Percentiles rank a stretch among this genome's conserved stretches.
Conservation (phyloP, 2,888 invertebrate genomes). For the Schrankia costaestrigalis region DNA sequence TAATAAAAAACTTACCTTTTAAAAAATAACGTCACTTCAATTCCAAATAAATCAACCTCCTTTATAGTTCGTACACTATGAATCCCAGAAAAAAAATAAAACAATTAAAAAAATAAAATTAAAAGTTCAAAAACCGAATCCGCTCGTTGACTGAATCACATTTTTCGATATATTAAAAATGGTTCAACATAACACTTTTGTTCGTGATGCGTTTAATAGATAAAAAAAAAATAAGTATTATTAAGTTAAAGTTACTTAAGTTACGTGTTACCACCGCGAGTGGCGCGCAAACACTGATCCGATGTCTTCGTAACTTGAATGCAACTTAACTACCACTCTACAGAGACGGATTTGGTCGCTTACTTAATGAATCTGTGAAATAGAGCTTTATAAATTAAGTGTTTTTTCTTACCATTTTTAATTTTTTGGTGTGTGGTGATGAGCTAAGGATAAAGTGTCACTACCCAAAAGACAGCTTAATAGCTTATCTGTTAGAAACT, state of each 20-base stretch:
- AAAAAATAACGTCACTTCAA: conserved; percentile 36
- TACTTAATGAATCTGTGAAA: conserved; percentile 21
- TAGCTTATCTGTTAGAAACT: no score
- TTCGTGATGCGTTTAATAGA: conserved; percentile 37
- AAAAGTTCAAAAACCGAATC: conserved; percentile 30
- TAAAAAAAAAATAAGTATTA: conserved; percentile 16
- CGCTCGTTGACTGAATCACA: conserved; percentile 70
- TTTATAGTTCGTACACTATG: conserved; percentile 38
- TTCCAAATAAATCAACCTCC: conserved; percentile 37
- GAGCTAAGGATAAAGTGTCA: no score
- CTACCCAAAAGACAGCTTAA: no score
- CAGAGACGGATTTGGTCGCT: conserved; percentile 34
- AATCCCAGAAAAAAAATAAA: conserved; percentile 22
- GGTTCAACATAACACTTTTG: conserved; percentile 52
- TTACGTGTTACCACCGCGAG: conserved; percentile 29
- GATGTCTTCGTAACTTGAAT: conserved; percentile 15
- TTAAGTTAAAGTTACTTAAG: conserved; percentile 20
- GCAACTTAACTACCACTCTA: conserved; percentile 39
- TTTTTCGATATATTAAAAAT: conserved; percentile 73
- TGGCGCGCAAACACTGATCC: conserved; percentile 32
- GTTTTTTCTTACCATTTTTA: background rate
- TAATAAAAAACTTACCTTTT: conserved; percentile 37
- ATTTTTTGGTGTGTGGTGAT: no score
- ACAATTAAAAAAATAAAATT: conserved; percentile 31
- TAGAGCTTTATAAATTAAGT: conserved; percentile 25